Percentiles rank a stretch among this genome's conserved stretches.
Conservation (phyloP, 2,113 vertebrate species). For the Leptodactylus fuscus region DNA sequence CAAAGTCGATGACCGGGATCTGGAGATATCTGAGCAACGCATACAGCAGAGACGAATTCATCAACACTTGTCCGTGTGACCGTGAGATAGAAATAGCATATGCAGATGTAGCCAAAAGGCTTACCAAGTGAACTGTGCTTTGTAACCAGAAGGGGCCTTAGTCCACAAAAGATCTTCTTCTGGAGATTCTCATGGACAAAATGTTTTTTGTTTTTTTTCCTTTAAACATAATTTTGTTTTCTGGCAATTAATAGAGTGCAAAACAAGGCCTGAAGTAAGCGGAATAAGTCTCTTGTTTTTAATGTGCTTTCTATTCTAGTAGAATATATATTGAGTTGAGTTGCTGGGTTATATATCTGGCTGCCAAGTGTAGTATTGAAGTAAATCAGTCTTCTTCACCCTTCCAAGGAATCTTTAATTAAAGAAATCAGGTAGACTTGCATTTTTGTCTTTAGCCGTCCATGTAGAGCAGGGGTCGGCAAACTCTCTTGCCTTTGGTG, state of each 20-base stretch:
- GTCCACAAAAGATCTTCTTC: not conserved
- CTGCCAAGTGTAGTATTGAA: not conserved
- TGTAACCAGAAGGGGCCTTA: constrained; percentile 31
- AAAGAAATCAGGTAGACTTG: too few relatives aligned
- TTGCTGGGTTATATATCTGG: not conserved
- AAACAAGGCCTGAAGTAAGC: not conserved
- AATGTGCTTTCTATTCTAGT: not conserved
- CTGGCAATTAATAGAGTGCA: not conserved
- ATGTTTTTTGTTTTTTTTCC: not conserved
- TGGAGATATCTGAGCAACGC: constrained; percentile 96
- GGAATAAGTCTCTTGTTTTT: not conserved
- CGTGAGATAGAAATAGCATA: constrained; percentile 98
- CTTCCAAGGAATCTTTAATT: too few relatives aligned
- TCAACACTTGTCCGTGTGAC: constrained; percentile 97
- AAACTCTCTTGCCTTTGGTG: too few relatives aligned
- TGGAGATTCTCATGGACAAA: not conserved
- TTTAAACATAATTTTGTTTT: not conserved
- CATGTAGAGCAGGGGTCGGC: not conserved
- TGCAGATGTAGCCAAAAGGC: constrained; percentile 95
- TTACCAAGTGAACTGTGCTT: constrained; percentile 83
- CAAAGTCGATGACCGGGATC: constrained; percentile 89
- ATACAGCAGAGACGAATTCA: constrained; percentile 94
- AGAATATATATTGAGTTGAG: not conserved
- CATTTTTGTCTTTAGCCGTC: not conserved
- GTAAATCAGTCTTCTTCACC: not conserved